These are phyloP conservation scores for Ypsolopha sequella DNA, from an alignment of 2,888 invertebrate genomes.

Conservation along the genomic window DNA sequence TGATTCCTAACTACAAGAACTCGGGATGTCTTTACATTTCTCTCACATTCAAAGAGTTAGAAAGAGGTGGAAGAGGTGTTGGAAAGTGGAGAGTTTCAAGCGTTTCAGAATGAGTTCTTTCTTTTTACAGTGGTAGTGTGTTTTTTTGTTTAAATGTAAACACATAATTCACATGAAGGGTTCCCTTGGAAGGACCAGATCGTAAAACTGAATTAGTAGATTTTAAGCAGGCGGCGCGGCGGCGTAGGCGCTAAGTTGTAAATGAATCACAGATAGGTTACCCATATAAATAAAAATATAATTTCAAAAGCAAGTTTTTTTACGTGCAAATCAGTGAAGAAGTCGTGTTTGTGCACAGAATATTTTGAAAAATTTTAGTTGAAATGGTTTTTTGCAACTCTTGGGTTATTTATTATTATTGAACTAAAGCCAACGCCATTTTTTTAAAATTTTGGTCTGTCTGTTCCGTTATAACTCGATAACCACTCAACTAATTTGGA, in stretches of 20 bases:
- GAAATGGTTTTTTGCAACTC: too few relatives aligned
- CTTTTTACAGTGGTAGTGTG: not conserved
- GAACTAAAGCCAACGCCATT: too few relatives aligned
- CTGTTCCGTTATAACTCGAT: too few relatives aligned
- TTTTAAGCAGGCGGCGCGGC: slow-evolving; percentile 17
- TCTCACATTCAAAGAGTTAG: not conserved
- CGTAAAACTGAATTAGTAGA: not conserved
- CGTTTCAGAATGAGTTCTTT: not conserved
- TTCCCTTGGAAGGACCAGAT: not conserved
- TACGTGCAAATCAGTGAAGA: too few relatives aligned
- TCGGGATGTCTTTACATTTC: not conserved
- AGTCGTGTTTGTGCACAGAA: too few relatives aligned
- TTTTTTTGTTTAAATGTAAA: not conserved
- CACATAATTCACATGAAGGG: not conserved
- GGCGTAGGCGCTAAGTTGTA: slow-evolving; percentile 24
- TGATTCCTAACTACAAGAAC: not conserved
- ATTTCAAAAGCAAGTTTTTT: too few relatives aligned
- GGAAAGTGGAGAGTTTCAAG: not conserved
- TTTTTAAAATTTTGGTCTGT: too few relatives aligned
- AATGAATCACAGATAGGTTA: slow-evolving; percentile 12
- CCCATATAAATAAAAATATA: too few relatives aligned
- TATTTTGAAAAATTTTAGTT: too few relatives aligned
- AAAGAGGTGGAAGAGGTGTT: not conserved
- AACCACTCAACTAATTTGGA: too few relatives aligned
- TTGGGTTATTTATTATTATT: too few relatives aligned